Evolutionary conservation across 1,140 invertebrate species (phyloP).

Genomic region (Eupristina koningsbergeri): DNA sequence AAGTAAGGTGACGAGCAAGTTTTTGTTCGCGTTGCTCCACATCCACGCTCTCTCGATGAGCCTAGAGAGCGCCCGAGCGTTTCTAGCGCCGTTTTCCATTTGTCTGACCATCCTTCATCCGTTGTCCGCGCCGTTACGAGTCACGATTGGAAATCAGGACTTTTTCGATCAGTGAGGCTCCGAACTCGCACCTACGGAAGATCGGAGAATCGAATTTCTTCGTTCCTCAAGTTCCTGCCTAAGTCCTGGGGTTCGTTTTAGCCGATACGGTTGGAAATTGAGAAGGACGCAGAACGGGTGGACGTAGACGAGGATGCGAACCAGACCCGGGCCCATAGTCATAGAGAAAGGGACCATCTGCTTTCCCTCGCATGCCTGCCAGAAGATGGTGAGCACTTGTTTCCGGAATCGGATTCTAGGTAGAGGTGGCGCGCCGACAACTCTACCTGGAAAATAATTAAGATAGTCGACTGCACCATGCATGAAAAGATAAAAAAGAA

Average conservation of each 20-base stretch:
- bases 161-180: not conserved
- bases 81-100: conserved; percentile 18
- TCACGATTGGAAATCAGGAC: not conserved
- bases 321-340: not conserved
- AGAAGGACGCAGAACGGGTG: not conserved
- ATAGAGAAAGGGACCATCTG: not conserved
- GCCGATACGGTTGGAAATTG: not conserved
- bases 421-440: not conserved
- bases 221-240: too few relatives aligned
- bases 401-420: not conserved
- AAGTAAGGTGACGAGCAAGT: conserved; percentile 56
- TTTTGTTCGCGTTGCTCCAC: conserved; percentile 49
- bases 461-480: not conserved
- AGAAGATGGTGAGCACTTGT: not conserved
- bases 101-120: not conserved
- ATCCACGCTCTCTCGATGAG: conserved; percentile 33
- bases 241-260: not conserved
- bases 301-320: not conserved
- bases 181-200: not conserved
- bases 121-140: conserved; percentile 9
- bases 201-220: not conserved
- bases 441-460: conserved; percentile 2
- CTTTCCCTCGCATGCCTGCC: not conserved
- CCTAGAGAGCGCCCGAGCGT: conserved; percentile 18
- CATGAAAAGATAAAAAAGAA: not conserved